Base-by-base conservation (phyloP, 2,113 vertebrate genomes). In the Urocynchramus pylzowi region DNA sequence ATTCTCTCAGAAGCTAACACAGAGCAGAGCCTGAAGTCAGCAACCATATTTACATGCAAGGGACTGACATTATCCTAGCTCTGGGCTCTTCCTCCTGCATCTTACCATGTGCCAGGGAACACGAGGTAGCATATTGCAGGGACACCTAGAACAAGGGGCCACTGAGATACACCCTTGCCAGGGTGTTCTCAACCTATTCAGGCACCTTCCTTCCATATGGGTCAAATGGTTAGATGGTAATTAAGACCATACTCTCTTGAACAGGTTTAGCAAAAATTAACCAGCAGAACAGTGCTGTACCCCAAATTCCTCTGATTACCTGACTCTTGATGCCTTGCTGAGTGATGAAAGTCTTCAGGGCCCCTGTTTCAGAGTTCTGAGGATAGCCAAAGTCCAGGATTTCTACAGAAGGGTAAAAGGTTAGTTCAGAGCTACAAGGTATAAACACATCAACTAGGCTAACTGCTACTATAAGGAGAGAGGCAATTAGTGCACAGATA, bases 301-400 rank as follows among this genome's bases (percentile, higher is more conserved):
- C 31, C 65, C 49, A 33, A 71, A 47, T 61, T 76, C 64, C 54
- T 65, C 37, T 42, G 13, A 7, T 96, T 98, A 99, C 99, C 99
- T 99, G 99, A 98, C 99, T 99, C 97, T 99, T 99, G 96, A 99
- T 99, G 96, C 99, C 99, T 98, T 99, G 99, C 83, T 99, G 99
- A 89, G 99, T 99, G 98, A 99, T 99, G 98, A 99, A 99, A 79
- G 99, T 99, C 98, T 99, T 99, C 98, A 99, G 98, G 5, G 99
- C 99, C 24, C 99, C 99, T 4, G 99, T 99, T 98, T 99, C 99
- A 49, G 99, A 99, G 97, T 99, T 99, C 98, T 99, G 99, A 93
- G 99, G 99, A 95, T 99, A 99, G 44, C 99, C 99, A 97, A 99
- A 99, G 94, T 99, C 99, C 98, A 99, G 97, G 97, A 99, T 99